A percentile compares a stretch with the other conserved stretches of the same genome.
Conservation (phyloP, 1,140 invertebrate species). For the Drosophila repleta region DNA sequence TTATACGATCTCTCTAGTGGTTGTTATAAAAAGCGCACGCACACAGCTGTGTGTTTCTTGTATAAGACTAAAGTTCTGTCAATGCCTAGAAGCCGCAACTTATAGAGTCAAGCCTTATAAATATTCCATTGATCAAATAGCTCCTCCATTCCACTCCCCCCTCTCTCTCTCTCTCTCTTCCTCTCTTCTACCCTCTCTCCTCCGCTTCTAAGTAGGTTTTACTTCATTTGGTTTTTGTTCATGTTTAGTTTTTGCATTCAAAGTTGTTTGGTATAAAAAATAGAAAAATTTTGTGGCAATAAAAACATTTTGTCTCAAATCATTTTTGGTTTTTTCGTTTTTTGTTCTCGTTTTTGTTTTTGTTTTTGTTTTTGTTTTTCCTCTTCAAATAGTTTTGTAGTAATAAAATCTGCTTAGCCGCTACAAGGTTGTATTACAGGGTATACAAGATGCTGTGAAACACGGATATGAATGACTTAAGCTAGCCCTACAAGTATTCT, state of each 20-base stretch:
- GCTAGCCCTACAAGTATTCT: neutral
- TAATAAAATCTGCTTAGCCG: slow-evolving; percentile 49
- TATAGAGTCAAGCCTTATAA: slow-evolving; percentile 44
- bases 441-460: slow-evolving; percentile 57
- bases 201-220: slow-evolving; percentile 14
- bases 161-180: neutral
- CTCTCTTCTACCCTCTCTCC: neutral
- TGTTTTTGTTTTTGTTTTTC: no score
- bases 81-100: slow-evolving; percentile 31
- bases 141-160: neutral
- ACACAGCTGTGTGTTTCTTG: neutral
- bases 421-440: slow-evolving; percentile 37
- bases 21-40: slow-evolving; percentile 20
- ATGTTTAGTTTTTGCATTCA: slow-evolving; percentile 57
- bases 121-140: slow-evolving; percentile 15
- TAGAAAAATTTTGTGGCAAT: slow-evolving; percentile 82
- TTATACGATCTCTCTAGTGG: slow-evolving; percentile 66
- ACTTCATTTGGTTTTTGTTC: neutral
- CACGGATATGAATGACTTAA: slow-evolving; percentile 53
- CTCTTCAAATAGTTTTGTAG: slow-evolving; percentile 27
- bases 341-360: no score
- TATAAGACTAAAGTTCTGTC: slow-evolving; percentile 24
- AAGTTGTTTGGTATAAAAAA: slow-evolving; percentile 82
- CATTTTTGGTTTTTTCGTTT: slow-evolving; percentile 7
- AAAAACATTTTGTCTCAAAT: slow-evolving; percentile 65